Evolutionary conservation across 2,888 invertebrate genomes (phyloP).

Genomic region (Exocentrus adspersus): DNA sequence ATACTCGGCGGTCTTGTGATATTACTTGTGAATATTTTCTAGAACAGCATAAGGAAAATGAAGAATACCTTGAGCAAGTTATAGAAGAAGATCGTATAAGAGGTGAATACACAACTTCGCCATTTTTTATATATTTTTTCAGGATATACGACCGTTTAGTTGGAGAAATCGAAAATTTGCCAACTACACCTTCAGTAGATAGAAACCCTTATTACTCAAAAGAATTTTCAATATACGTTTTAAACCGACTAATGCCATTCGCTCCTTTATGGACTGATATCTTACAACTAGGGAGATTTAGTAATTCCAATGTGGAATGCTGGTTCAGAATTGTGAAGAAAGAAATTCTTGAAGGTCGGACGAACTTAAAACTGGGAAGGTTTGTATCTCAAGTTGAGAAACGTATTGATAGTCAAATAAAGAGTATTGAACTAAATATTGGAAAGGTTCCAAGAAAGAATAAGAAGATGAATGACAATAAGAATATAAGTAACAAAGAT

Average conservation of each 20-base stretch:
- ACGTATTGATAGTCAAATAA: not conserved
- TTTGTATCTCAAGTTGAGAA: not conserved
- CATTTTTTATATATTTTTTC: conserved; percentile 2
- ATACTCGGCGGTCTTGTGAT: no score
- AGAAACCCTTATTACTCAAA: not conserved
- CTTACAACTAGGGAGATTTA: not conserved
- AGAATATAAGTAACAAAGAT: not conserved
- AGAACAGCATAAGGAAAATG: not conserved
- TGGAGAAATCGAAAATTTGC: not conserved
- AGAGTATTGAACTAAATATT: conserved; percentile 9
- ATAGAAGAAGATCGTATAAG: not conserved
- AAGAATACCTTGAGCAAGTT: not conserved
- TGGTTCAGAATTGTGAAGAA: conserved; percentile 1
- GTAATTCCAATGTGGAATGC: conserved; percentile 1
- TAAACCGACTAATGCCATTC: conserved; percentile 14
- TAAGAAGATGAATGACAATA: not conserved
- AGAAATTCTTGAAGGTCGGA: not conserved
- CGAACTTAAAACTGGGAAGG: conserved; percentile 3
- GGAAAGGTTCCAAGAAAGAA: not conserved
- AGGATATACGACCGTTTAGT: not conserved
- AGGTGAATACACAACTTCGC: conserved; percentile 6
- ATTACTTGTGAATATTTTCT: not conserved
- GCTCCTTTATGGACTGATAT: conserved; percentile 5
- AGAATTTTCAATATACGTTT: not conserved
- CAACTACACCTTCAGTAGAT: not conserved